These are phyloP conservation scores for Rousettus madagascariensis DNA, from an alignment of 2,797 vertebrate genomes.

Conservation along the genomic window DNA sequence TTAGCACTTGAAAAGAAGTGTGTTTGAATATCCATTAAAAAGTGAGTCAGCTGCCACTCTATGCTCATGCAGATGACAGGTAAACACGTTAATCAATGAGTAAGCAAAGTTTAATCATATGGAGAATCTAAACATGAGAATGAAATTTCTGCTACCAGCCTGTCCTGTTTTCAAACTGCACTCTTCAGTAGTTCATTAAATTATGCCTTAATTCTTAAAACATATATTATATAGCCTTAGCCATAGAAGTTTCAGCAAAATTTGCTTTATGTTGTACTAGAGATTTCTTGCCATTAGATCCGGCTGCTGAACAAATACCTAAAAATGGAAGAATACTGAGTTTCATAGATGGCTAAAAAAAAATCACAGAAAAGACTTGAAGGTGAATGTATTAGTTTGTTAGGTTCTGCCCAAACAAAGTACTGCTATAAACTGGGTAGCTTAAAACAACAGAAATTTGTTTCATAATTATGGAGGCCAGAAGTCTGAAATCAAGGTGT, in stretches of 20 bases:
- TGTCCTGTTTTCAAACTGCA: background rate
- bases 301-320: background rate
- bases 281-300: background rate
- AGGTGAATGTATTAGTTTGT: background rate
- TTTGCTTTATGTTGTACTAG: background rate
- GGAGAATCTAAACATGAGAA: slow-evolving; percentile 38
- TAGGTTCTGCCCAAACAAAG: background rate
- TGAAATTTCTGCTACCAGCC: slow-evolving; percentile 21
- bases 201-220: slow-evolving; percentile 27
- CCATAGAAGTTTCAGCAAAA: slow-evolving; percentile 1
- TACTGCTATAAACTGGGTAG: background rate
- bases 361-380: background rate
- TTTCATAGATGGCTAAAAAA: background rate
- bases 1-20: background rate
- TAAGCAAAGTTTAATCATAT: slow-evolving; percentile 54
- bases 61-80: slow-evolving; percentile 38
- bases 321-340: background rate
- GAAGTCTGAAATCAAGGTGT: background rate
- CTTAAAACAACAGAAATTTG: background rate
- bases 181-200: slow-evolving; percentile 42
- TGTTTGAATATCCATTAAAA: slow-evolving; percentile 47
- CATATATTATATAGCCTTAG: background rate
- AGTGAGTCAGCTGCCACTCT: slow-evolving; percentile 45
- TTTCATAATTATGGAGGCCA: background rate
- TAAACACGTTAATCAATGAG: slow-evolving; percentile 68